These are phyloP conservation scores for Anarsia innoxiella DNA, from an alignment of 2,888 invertebrate species.

Conservation along the genomic window DNA sequence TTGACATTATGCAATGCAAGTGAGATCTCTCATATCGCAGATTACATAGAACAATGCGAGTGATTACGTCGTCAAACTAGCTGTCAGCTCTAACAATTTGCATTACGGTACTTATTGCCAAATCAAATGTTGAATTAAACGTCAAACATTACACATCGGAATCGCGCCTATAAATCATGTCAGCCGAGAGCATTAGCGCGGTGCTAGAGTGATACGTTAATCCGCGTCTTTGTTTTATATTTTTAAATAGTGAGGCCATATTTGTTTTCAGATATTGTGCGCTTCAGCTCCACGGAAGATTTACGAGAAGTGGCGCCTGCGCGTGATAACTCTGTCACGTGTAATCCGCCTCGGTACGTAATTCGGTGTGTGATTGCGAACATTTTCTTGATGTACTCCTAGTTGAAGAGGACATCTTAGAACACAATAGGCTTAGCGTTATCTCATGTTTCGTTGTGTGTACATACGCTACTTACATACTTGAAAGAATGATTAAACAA, in stretches of 20 bases:
- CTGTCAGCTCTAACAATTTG: constrained; percentile 49
- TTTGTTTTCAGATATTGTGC: constrained; percentile 71
- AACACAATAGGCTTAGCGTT: constrained; percentile 63
- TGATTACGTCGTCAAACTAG: constrained; percentile 65
- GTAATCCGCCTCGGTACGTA: constrained; percentile 67
- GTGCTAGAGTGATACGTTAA: constrained; percentile 65
- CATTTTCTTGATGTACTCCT: constrained; percentile 44
- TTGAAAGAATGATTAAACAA: constrained; percentile 34
- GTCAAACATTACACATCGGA: constrained; percentile 51
- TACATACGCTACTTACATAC: constrained; percentile 41
- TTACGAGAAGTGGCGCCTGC: constrained; percentile 67
- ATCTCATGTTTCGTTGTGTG: constrained; percentile 52
- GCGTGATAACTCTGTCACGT: constrained; percentile 65
- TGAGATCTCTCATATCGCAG: constrained; percentile 63
- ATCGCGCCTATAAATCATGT: constrained; percentile 66
- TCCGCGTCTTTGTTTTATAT: constrained; percentile 71
- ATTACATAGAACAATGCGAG: constrained; percentile 68
- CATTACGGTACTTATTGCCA: constrained; percentile 47
- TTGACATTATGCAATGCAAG: constrained; percentile 69
- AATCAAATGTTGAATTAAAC: constrained; percentile 65
- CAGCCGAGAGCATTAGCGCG: constrained; percentile 51
- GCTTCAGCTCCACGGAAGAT: constrained; percentile 62
- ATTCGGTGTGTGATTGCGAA: constrained; percentile 70
- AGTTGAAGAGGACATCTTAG: constrained; percentile 53
- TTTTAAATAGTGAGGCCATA: constrained; percentile 73